A percentile compares a stretch with the other conserved stretches of the same genome.
Evolutionary conservation across 2,113 vertebrate genomes (phyloP).

Genomic region (Aptenodytes forsteri): DNA sequence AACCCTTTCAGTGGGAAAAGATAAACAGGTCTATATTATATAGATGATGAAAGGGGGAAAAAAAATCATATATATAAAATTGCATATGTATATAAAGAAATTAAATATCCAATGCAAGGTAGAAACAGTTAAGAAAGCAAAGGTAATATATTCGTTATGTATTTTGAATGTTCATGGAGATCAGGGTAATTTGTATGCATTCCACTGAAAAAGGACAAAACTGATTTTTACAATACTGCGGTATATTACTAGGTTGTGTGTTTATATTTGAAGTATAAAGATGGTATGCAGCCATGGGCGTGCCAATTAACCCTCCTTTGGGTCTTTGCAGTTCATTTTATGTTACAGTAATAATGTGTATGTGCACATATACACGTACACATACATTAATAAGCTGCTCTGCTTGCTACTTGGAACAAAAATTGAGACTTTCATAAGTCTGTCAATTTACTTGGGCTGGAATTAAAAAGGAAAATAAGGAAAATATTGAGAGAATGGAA

Average conservation of each 20-base stretch:
- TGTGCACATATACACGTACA: rapidly evolving
- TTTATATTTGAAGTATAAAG: background rate
- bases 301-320: background rate
- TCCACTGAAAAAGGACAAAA: background rate
- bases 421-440: background rate
- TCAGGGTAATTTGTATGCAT: background rate
- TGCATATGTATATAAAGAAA: background rate
- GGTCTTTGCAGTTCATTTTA: background rate
- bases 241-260: background rate
- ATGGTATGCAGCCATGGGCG: rapidly evolving
- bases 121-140: background rate
- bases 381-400: background rate
- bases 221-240: background rate
- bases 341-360: rapidly evolving
- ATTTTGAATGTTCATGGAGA: background rate
- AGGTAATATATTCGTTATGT: rapidly evolving
- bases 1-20: constrained; percentile 18
- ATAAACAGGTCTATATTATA: background rate
- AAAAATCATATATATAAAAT: background rate
- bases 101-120: background rate
- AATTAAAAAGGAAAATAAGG: background rate
- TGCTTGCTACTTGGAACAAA: background rate
- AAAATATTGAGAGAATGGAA: background rate
- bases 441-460: background rate
- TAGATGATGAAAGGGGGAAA: background rate